These are phyloP conservation scores for Drosophila aff. DNA, from an alignment of 1,140 invertebrate genomes.

Conservation along the genomic window DNA sequence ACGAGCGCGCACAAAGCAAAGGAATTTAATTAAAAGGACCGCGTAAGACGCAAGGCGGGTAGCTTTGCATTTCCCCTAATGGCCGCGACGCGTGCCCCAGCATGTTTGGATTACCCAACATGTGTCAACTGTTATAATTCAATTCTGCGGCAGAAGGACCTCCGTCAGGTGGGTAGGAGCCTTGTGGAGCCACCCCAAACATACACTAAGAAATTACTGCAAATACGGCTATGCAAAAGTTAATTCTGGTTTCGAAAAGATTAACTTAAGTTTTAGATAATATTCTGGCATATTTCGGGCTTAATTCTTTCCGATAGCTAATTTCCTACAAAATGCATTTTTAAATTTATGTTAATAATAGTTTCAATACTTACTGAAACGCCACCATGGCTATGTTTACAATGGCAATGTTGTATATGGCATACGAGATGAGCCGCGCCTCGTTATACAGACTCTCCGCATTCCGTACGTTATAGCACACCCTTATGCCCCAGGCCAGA, in stretches of 20 bases:
- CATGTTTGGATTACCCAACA: constrained; percentile 54
- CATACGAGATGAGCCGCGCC: constrained; percentile 95
- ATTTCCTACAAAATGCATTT: neutral
- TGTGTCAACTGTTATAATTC: constrained; percentile 62
- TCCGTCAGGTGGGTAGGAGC: constrained; percentile 5
- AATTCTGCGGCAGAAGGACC: constrained; percentile 32
- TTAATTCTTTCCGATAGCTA: neutral
- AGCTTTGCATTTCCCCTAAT: constrained; percentile 47
- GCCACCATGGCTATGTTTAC: constrained; percentile 96
- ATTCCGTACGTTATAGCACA: constrained; percentile 96
- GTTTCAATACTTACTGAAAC: constrained; percentile 91
- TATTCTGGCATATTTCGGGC: neutral
- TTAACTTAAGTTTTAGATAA: neutral
- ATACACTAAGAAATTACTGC: neutral
- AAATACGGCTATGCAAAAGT: neutral
- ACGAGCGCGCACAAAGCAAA: constrained; percentile 67
- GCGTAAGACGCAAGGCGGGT: constrained; percentile 6
- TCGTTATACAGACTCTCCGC: constrained; percentile 97
- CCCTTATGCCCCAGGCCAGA: constrained; percentile 94
- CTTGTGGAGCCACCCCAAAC: neutral
- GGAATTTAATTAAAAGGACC: constrained; percentile 77
- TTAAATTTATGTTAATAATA: neutral
- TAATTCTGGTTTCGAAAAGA: neutral
- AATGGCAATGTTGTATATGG: constrained; percentile 96
- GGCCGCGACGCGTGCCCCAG: constrained; percentile 40